Conservation (phyloP, 2,888 invertebrate species). For the Eristalis pertinax region DNA sequence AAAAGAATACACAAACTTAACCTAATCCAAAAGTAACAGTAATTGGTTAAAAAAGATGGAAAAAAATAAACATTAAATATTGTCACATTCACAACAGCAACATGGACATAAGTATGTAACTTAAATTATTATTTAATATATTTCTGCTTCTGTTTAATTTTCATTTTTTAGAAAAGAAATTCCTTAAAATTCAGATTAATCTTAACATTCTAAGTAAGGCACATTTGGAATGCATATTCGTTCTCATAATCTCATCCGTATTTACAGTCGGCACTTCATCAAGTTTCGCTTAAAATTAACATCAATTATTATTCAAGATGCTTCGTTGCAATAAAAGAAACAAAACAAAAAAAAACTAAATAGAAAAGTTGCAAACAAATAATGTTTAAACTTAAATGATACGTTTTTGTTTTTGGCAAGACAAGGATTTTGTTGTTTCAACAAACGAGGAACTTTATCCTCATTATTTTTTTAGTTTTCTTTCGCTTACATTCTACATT, state of each 20-base stretch:
- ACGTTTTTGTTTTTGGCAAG: constrained; percentile 61
- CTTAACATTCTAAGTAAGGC: constrained; percentile 46
- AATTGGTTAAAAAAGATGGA: neutral
- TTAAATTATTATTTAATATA: neutral
- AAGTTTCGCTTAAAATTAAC: constrained; percentile 7
- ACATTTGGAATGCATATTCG: constrained; percentile 64
- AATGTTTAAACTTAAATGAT: constrained; percentile 42
- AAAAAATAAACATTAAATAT: constrained; percentile 6
- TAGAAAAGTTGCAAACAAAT: constrained; percentile 28
- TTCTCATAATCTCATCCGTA: constrained; percentile 4
- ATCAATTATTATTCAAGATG: constrained; percentile 39
- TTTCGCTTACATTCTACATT: neutral
- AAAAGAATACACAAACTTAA: neutral
- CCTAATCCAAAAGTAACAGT: constrained; percentile 1
- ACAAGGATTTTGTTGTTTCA: constrained; percentile 69
- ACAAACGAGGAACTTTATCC: constrained; percentile 30
- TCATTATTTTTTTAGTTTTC: constrained; percentile 16
- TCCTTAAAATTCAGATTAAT: neutral
- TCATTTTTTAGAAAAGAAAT: neutral
- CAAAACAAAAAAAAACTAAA: constrained; percentile 26
- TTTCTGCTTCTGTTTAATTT: neutral
- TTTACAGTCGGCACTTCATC: constrained; percentile 43
- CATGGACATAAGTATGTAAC: constrained; percentile 21
- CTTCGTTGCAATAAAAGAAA: constrained; percentile 1
- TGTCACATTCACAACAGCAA: constrained; percentile 56